These are phyloP conservation scores for Spondyliosoma cantharus DNA, from an alignment of 2,797 vertebrate species.

Conservation along the genomic window DNA sequence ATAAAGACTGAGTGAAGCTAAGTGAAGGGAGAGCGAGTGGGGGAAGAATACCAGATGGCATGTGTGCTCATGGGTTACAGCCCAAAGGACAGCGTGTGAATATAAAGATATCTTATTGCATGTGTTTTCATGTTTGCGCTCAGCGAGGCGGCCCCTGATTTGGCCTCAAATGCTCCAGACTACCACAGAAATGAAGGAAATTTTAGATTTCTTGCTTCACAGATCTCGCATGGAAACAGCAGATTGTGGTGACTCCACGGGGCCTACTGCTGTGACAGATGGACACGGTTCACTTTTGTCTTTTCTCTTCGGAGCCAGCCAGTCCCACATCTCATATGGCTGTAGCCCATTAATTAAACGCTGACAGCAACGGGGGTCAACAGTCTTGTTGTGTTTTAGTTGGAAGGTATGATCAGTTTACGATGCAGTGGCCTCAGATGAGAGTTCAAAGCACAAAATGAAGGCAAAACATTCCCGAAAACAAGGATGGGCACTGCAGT, in stretches of 20 bases:
- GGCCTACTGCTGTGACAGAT: conserved; percentile 65
- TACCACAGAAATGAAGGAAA: conserved; percentile 11
- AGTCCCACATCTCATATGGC: conserved; percentile 20
- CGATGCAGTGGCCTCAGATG: conserved; percentile 26
- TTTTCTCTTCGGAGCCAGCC: conserved; percentile 35
- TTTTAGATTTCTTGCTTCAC: conserved; percentile 21
- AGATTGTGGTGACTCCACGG: conserved; percentile 48
- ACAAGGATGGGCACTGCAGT: conserved; percentile 7
- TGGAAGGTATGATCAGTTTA: neutral
- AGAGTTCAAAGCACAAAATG: conserved; percentile 5
- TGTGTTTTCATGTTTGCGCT: conserved; percentile 38
- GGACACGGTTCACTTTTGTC: conserved; percentile 41
- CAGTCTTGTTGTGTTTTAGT: neutral
- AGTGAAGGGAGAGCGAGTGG: conserved; percentile 37
- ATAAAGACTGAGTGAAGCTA: conserved; percentile 26
- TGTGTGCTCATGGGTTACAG: conserved; percentile 43
- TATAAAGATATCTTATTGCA: conserved; percentile 24
- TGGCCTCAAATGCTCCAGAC: conserved; percentile 38
- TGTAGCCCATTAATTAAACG: conserved; percentile 58
- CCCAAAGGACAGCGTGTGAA: conserved; percentile 54
- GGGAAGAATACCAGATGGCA: conserved; percentile 70
- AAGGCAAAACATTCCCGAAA: conserved; percentile 13
- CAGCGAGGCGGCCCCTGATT: neutral
- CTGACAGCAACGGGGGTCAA: conserved; percentile 29
- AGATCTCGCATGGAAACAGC: conserved; percentile 38